Base-by-base conservation (phyloP, 1,140 invertebrate species). In the Calosoma granatense region DNA sequence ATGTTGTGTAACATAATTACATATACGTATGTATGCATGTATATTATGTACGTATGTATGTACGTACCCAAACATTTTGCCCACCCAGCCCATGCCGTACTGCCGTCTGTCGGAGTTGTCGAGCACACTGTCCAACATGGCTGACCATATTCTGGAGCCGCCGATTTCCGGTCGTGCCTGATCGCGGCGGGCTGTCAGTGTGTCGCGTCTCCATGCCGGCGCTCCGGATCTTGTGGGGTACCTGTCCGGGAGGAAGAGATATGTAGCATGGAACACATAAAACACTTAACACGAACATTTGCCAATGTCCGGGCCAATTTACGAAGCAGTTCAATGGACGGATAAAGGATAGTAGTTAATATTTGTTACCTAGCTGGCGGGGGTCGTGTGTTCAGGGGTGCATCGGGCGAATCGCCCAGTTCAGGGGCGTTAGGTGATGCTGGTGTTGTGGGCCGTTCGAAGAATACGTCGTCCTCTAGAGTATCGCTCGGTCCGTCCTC, bases 51-150 rank as follows among this genome's bases (percentile, higher is more conserved):
- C n/a, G 26, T 36, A 52, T 26, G 41, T 56, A 55, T 58, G 53
- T 52, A 61, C 73, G 74, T 77, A 86, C 81, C 87, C 81, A 64
- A 90, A 87, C 63, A 90, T 78, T 65, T 82, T 76, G 26, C 90
- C 89, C 51, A 92, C 80, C 63, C 92, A 79, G 43, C 90, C 90
- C 84, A 90, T 88, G 52, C 90, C 90, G 67, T 88, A 90, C 66
- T 86, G 83, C 61, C 89, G 76, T 60, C 88, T 78, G 68, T 92
- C 84, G 39, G 86, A 88, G 72, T 90, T 90, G 71, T 91, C 87
- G 58, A 86, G 81, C 53, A 86, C 78, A 19, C 82, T 78, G 65
- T 89, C 83, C 26, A 90, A 73, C 65, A 78, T 81, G 59, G 71
- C 79, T 43, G 79, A 77, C 54, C 80, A 81, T 58, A 90, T 89